Base-by-base conservation (phyloP, 2,888 invertebrate genomes). In the Agrotis segetum region DNA sequence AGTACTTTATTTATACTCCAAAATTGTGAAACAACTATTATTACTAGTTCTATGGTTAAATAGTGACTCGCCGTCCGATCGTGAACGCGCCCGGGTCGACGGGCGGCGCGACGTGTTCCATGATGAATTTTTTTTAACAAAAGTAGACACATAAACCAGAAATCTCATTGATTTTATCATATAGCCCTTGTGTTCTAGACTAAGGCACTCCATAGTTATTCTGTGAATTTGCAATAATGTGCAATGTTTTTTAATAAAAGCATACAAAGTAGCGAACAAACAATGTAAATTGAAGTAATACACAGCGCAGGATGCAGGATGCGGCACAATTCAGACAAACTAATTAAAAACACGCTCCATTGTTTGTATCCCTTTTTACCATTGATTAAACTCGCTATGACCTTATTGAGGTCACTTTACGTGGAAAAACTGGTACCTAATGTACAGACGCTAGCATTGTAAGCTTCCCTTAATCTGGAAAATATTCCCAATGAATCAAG, bases 301-400 rank as follows among this genome's bases (percentile, higher is more conserved):
- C 50, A 56, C 24, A 34, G 29, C 11, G 13, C 71, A 71, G 79
- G 79, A 79, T 13, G 11, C 71, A 71, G 79, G 81, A 79, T 67
- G 77, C 76, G 29, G n/a, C 49, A 71, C 58, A 65, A 71, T 76
- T 71, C 56, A 40, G 24, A 49, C 49, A 52, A 49, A n/a, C 16
- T 64, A 71, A 71, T 80, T 80, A 80, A 78, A 40, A 1, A 11
- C 65, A 67, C 29, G 34, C 19, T 44, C 29, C 5, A 71, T 71
- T 81, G 67, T 80, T 65, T 56, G 13, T 62, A 55, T 66, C 66
- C 75, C 34, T 50, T 53, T 55, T 58, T 47, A 50, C 74, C 34
- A 53, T 49, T 47, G 53, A 34, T 61, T n/a, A 2, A 14, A 66
- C 34, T 34, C 21, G 65, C 19, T 5, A n/a, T n/a, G 11, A 17